phyloP scores from a whole-genome alignment of 2,888 invertebrate genomes.

The Drosophila formosana region DNA sequence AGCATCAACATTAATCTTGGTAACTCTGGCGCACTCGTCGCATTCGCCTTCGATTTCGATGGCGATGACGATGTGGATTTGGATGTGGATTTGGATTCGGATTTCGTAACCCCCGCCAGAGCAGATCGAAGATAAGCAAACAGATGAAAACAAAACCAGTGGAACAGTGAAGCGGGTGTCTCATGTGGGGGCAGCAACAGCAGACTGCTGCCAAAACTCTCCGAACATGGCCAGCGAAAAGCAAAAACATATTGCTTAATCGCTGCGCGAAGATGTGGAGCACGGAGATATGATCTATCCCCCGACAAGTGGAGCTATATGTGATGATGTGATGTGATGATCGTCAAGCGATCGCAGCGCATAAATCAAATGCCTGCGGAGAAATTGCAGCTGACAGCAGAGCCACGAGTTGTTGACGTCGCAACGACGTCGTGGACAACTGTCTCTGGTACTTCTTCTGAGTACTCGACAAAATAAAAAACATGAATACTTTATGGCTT shows the following conservation, averaged over 20 bases:
- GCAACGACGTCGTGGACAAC: constrained; percentile 61
- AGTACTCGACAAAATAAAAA: constrained; percentile 13
- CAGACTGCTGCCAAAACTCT: constrained; percentile 38
- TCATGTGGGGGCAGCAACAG: constrained; percentile 57
- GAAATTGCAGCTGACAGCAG: constrained; percentile 56
- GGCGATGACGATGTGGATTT: constrained; percentile 13
- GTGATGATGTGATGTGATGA: constrained; percentile 40
- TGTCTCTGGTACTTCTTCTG: constrained; percentile 56
- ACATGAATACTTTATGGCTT: constrained; percentile 54
- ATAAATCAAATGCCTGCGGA: constrained; percentile 71
- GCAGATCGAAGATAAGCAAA: constrained; percentile 44
- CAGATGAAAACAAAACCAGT: constrained; percentile 24
- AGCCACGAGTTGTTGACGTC: constrained; percentile 46
- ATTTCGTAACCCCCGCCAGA: constrained; percentile 58
- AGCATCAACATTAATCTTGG: constrained; percentile 84
- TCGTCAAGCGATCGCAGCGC: constrained; percentile 63
- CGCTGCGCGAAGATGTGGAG: constrained; percentile 65
- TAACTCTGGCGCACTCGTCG: constrained; percentile 67
- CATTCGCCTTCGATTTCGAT: constrained; percentile 43
- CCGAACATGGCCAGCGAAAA: constrained; percentile 35
- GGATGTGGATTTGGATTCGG: constrained; percentile 46
- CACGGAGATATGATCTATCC: constrained; percentile 59
- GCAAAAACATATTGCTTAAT: constrained; percentile 74
- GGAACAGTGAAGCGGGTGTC: constrained; percentile 55
- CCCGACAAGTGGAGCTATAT: constrained; percentile 71